Percentiles rank a stretch among this genome's conserved stretches.
These are phyloP conservation scores for Agriopis marginaria DNA, from an alignment of 2,888 invertebrate genomes.

Conservation along the genomic window DNA sequence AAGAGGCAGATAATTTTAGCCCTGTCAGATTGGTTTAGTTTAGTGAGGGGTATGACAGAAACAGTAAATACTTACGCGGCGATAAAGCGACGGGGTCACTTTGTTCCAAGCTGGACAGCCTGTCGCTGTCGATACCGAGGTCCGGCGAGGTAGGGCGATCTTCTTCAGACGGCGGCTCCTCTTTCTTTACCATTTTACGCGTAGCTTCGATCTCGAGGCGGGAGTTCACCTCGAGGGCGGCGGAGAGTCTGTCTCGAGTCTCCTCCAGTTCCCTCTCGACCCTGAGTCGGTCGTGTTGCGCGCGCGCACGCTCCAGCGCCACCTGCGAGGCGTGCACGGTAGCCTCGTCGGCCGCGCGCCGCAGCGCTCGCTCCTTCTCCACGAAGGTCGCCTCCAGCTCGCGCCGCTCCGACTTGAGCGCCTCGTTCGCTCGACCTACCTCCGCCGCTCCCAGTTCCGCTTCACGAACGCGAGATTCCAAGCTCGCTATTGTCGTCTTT, in stretches of 20 bases:
- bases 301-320: constrained; percentile 69
- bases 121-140: constrained; percentile 95
- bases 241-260: constrained; percentile 78
- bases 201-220: constrained; percentile 80
- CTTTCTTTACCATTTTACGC: constrained; percentile 67
- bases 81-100: constrained; percentile 78
- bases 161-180: constrained; percentile 68
- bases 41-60: no score
- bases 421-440: constrained; percentile 62
- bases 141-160: constrained; percentile 91
- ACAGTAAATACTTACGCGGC: constrained; percentile 68
- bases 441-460: constrained; percentile 66
- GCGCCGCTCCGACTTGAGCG: constrained; percentile 70
- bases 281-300: constrained; percentile 7
- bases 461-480: constrained; percentile 68
- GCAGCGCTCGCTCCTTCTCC: constrained; percentile 86
- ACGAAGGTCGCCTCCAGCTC: constrained; percentile 73
- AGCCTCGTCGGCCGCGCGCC: constrained; percentile 89
- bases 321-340: constrained; percentile 91
- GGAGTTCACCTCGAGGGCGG: constrained; percentile 66
- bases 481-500: constrained; percentile 55
- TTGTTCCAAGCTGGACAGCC: constrained; percentile 88
- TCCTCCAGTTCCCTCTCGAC: constrained; percentile 84
- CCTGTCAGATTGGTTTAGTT: no score
- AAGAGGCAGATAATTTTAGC: no score